phyloP scores from a whole-genome alignment of 1,140 invertebrate species.

The Contarinia nasturtii region DNA sequence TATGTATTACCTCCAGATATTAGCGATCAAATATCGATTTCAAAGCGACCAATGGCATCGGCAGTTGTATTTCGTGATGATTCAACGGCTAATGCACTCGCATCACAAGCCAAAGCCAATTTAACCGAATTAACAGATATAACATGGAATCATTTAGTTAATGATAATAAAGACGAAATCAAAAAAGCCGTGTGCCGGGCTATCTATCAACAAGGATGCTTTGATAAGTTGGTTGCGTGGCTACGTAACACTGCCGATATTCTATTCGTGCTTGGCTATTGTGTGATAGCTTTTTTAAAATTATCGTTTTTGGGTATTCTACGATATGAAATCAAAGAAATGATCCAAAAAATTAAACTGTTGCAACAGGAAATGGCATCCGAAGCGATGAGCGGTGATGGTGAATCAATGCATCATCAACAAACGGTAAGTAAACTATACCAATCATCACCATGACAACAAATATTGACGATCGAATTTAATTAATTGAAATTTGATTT shows the following conservation, averaged over 20 bases:
- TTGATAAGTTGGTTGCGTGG: conserved; percentile 46
- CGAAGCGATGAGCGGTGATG: conserved; percentile 12
- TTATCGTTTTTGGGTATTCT: conserved; percentile 76
- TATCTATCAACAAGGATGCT: conserved; percentile 37
- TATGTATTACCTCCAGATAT: conserved; percentile 1
- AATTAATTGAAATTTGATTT: no score
- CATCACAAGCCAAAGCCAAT: conserved; percentile 1
- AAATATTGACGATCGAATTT: background rate
- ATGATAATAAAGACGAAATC: background rate
- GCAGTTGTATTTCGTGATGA: conserved; percentile 4
- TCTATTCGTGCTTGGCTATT: conserved; percentile 70
- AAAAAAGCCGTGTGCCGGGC: conserved; percentile 13
- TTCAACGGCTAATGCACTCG: background rate
- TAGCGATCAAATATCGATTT: conserved; percentile 4
- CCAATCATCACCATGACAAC: background rate
- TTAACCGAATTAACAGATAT: conserved; percentile 2
- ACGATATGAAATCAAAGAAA: conserved; percentile 66
- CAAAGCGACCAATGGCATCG: conserved; percentile 4
- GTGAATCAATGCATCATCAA: conserved; percentile 10
- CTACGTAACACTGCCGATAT: conserved; percentile 57
- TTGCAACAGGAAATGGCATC: conserved; percentile 29
- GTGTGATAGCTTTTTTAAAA: conserved; percentile 77
- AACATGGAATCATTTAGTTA: conserved; percentile 4
- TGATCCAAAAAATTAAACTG: conserved; percentile 74
- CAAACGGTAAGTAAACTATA: no score